Base-by-base conservation (phyloP, 2,888 invertebrate species). In the Eupithecia vulgata region DNA sequence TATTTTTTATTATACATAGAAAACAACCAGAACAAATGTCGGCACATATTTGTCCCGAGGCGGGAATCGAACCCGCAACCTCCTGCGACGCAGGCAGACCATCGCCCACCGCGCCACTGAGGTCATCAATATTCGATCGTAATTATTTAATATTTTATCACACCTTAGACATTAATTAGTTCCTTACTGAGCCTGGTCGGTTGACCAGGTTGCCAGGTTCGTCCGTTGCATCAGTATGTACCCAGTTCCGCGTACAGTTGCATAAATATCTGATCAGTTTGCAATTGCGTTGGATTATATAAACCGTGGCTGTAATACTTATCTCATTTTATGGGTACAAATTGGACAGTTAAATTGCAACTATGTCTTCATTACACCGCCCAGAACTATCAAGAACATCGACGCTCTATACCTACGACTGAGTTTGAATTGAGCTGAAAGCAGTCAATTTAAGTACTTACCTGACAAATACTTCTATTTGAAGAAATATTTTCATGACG, bases 191-290 rank as follows among this genome's bases (percentile, higher is more conserved):
- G 7, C 21, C 35, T 45, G 13, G 12, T 5, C 0, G 34, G 45
- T 62, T 69, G 40, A 25, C 17, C 61, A 65, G 48, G 65, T 30
- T 13, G 37, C 59, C 71, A 6, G 61, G 71, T 30, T 62, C 52
- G 48, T 12, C 71, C 67, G 42, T 74, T 78, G 71, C 74, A 76
- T 71, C 74, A 70, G 48, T 52, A 52, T 0, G 72, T 57, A 71
- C 67, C 70, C 77, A 80, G 79, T 84, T 85, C 84, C 84, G 81
- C 67, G 81, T 80, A 77, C 76, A 78, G 72, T 86, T 87, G 79
- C 87, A 84, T 85, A 86, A 87, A 84, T 59, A 68, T 74, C 80
- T 78, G 78, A 80, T 78, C 76, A 77, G 73, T 69, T 68, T 15
- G 78, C 77, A 78, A 81, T 78, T 72, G 59, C 71, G 67, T 25